These are phyloP conservation scores for Dicrostonyx torquatus DNA, from an alignment of 2,797 vertebrate genomes.

Conservation along the genomic window DNA sequence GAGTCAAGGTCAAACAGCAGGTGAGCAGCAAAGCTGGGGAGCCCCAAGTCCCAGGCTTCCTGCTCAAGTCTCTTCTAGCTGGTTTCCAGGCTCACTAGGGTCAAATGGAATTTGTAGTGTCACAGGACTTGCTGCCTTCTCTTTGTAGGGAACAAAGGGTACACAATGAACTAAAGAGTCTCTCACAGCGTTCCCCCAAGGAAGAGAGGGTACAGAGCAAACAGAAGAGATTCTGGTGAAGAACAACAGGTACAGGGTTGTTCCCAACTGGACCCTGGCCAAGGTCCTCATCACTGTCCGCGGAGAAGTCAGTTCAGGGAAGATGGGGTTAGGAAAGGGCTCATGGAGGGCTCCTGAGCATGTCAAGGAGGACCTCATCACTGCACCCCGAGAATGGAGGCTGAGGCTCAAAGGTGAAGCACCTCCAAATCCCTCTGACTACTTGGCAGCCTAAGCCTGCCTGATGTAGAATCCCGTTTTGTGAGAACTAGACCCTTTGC, in stretches of 20 bases:
- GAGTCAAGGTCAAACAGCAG: neutral
- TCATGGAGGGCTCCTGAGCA: neutral
- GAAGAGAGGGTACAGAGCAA: neutral
- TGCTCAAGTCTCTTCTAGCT: neutral
- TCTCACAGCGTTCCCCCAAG: neutral
- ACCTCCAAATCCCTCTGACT: neutral
- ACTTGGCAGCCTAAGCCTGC: neutral
- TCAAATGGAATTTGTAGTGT: neutral
- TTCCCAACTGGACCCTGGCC: neutral
- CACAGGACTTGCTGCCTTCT: neutral
- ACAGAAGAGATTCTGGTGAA: neutral
- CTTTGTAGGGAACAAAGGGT: neutral
- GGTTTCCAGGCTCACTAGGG: neutral
- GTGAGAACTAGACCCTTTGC: neutral
- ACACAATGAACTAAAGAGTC: neutral
- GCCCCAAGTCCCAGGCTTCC: neutral
- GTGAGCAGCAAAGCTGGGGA: neutral
- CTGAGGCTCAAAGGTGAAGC: neutral
- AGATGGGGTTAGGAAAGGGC: neutral
- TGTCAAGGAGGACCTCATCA: neutral
- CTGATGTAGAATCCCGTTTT: neutral
- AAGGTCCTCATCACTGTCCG: neutral
- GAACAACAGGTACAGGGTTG: accelerated
- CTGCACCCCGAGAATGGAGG: neutral
- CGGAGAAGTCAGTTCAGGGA: neutral